Evolutionary conservation across 2,797 vertebrate species (phyloP), one percentile per base, ranked within the genome.

Genomic region (Podarcis lilfordi): DNA sequence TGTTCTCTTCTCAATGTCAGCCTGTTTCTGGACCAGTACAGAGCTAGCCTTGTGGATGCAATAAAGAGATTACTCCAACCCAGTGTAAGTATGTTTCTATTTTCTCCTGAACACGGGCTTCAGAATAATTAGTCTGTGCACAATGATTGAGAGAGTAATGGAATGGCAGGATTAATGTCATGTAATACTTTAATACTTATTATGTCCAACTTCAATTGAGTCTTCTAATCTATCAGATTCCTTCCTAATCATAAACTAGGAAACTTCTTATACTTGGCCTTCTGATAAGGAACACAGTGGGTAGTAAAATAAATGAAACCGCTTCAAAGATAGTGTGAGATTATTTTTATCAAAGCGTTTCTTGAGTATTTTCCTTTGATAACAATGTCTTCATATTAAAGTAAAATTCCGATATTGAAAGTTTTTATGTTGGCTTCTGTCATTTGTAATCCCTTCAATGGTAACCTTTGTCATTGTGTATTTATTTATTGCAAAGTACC

Each of bases 161-260:
- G 98, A 98, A 98, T 98, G 98, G 98, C 97, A 97, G 98, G 98
- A 98, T 99, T 99, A 98, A 98, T 99, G 98, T 98, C 98, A 98
- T 98, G 98, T 99, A 98, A 99, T 98, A 98, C 98, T 99, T 99
- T 98, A 98, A 98, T 98, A 97, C 98, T 98, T 98, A 98, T 98
- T 98, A 98, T 98, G 97, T 98, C 96, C 97, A 97, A 98, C 98
- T 98, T 98, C 98, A 99, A 98, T 98, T 98, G 97, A 97, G 96
- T 94, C 96, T 98, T 99, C 97, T 99, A 98, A 99, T 99, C 98
- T 98, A 97, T 95, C 96, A 97, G 97, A 97, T 97, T 97, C 95
- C 96, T 97, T 97, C 97, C 97, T 98, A 98, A 99, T 98, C 98
- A 98, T 97, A 98, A 98, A 98, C 97, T 97, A 95, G 96, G 96